Evolutionary conservation across 1,140 invertebrate species (phyloP), one percentile per base, ranked within the genome.

Genomic region (Drosophila insularis): DNA sequence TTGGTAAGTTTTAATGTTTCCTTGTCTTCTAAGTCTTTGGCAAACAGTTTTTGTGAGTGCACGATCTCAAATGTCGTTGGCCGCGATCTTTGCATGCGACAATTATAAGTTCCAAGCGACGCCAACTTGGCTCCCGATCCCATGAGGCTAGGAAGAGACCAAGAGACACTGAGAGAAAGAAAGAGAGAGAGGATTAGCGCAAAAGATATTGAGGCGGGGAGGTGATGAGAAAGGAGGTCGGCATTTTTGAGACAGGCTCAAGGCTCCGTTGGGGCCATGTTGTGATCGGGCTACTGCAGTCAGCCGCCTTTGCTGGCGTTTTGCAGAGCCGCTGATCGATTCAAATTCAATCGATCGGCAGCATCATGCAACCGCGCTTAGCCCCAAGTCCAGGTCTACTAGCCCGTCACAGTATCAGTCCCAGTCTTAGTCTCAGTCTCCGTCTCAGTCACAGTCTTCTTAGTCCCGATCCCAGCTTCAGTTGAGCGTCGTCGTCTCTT

Each of bases 361-460:
- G 78, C 89, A 90, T 90, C 89, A 90, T 90, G 89, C 89, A 90
- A 90, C 89, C 89, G 89, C 84, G 89, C 89, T 90, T 80, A 87
- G 76, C 80, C 68, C 40, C 27, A 35, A 7, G 3, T 13, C 31
- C 27, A 55, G 11, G 10, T 37, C 19, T 37, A 23, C 35, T 37
- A 37, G 35, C 35, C 35, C 35, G 39, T 58, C 46, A 17, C 39
- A 61, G 31, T 58, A 4, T 27, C 19, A 35, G 19, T 37, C 39
- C 21, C 58, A 61, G 43, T 55, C 40, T 27, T 53, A 74, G 40
- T 69, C 56, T 19, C 59, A 63, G 53, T 50, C 56, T 19, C 59
- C 60, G 53, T 50, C 40, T 31, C 60, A 58, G 32, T 46, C 14
- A 6, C 55, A 53, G 31, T 27, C n/a, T 10, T 6, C 27, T 27